Conservation (phyloP, 2,113 vertebrate species). For the Muntiacus reevesi region DNA sequence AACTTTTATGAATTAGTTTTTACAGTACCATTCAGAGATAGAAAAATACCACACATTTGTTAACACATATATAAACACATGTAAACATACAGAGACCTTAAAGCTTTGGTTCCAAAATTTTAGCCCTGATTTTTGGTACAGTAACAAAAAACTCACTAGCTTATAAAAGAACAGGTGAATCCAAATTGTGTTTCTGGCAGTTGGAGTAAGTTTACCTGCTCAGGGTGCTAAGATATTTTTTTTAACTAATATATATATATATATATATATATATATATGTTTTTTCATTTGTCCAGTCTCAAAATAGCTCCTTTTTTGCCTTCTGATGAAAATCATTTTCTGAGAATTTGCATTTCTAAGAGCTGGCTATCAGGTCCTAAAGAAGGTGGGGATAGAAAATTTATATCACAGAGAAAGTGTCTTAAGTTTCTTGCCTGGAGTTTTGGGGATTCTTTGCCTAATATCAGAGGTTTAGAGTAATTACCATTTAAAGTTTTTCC, state of each 20-base stretch:
- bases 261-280: background rate
- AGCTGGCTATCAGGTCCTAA: background rate
- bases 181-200: background rate
- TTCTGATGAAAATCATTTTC: background rate
- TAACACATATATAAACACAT: background rate
- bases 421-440: background rate
- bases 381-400: background rate
- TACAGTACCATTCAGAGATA: background rate
- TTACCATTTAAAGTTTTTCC: background rate
- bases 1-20: background rate
- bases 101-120: background rate
- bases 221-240: background rate
- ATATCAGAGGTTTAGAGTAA: background rate
- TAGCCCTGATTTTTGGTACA: background rate
- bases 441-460: background rate
- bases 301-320: background rate
- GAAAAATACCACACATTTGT: background rate
- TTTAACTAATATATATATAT: background rate
- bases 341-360: background rate
- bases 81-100: background rate
- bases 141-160: background rate
- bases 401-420: background rate
- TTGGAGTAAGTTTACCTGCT: background rate
- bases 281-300: background rate
- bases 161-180: background rate